Evolutionary conservation across 1,140 invertebrate genomes (phyloP).

Genomic region (Eulimnadia texana): DNA sequence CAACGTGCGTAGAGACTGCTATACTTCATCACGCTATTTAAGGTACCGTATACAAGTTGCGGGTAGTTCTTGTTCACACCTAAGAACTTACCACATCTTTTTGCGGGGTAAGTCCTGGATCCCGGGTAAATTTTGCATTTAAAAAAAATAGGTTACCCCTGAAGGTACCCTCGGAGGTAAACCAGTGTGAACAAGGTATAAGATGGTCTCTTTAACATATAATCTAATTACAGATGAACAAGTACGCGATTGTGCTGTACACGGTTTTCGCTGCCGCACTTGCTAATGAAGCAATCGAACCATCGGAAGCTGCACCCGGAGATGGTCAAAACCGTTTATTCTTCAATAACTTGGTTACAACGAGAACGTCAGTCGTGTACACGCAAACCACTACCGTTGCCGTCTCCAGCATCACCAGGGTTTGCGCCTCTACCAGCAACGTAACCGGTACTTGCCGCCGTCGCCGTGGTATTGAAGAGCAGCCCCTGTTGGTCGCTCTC

Average conservation of each 20-base stretch:
- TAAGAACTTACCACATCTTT: too few species aligned
- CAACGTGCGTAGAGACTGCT: too few species aligned
- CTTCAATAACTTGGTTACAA: neutral
- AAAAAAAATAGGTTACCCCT: too few species aligned
- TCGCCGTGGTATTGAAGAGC: conserved; percentile 10
- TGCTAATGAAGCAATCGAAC: neutral
- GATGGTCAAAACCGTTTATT: neutral
- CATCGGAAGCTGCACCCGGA: neutral
- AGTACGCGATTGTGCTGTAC: neutral
- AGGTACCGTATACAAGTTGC: too few species aligned
- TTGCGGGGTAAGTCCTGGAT: too few species aligned
- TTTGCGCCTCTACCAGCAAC: neutral
- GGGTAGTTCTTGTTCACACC: too few species aligned
- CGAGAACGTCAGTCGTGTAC: neutral
- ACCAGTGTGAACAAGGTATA: too few species aligned
- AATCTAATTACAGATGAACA: too few species aligned
- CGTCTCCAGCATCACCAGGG: neutral
- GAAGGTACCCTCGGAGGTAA: too few species aligned
- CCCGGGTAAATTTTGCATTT: too few species aligned
- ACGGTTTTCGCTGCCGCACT: neutral
- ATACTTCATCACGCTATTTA: too few species aligned
- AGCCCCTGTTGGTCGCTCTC: neutral
- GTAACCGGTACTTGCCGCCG: neutral
- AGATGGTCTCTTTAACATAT: too few species aligned
- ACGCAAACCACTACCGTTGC: neutral